Conservation (phyloP, 30 jellyfish, hydroid and myxozoan species). For the Nemopilema nomurai region DNA sequence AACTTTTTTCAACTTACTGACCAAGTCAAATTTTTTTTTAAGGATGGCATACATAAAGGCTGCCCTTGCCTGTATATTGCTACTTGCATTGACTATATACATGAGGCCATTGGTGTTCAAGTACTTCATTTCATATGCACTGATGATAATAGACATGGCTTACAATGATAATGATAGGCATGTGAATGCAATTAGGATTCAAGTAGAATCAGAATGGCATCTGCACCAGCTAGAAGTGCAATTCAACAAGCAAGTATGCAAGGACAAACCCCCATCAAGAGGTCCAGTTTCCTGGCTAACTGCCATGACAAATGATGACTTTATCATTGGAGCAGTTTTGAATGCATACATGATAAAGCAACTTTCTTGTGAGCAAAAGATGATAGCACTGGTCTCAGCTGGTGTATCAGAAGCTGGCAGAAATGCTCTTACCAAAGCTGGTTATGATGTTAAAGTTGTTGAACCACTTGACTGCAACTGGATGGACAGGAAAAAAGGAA, state of each 20-base stretch:
- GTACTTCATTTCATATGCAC: constrained; percentile 48
- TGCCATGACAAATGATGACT: constrained; percentile 97
- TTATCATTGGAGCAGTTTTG: constrained; percentile 89
- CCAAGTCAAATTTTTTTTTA: too few species aligned
- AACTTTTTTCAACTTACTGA: too few species aligned
- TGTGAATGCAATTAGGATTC: constrained; percentile 51
- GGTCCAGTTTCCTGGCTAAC: constrained; percentile 88
- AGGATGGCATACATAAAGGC: not conserved
- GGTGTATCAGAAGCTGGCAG: constrained; percentile 78
- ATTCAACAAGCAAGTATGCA: constrained; percentile 64
- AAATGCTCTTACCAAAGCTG: constrained; percentile 78
- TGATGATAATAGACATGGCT: constrained; percentile 53
- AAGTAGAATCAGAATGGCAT: constrained; percentile 76
- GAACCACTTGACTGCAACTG: constrained; percentile 96
- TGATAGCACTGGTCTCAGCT: constrained; percentile 90
- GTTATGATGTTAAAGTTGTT: constrained; percentile 89
- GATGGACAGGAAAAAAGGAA: constrained; percentile 93
- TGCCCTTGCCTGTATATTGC: not conserved
- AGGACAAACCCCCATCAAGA: constrained; percentile 21
- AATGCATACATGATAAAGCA: constrained; percentile 68
- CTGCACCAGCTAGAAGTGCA: constrained; percentile 85
- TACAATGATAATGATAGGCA: constrained; percentile 68
- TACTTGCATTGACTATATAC: not conserved
- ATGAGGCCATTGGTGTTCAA: constrained; percentile 58
- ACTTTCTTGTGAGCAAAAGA: constrained; percentile 84